Percentiles rank a stretch among this genome's conserved stretches.
phyloP scores from a whole-genome alignment of 2,113 vertebrate species.

The Trogon melanurus region DNA sequence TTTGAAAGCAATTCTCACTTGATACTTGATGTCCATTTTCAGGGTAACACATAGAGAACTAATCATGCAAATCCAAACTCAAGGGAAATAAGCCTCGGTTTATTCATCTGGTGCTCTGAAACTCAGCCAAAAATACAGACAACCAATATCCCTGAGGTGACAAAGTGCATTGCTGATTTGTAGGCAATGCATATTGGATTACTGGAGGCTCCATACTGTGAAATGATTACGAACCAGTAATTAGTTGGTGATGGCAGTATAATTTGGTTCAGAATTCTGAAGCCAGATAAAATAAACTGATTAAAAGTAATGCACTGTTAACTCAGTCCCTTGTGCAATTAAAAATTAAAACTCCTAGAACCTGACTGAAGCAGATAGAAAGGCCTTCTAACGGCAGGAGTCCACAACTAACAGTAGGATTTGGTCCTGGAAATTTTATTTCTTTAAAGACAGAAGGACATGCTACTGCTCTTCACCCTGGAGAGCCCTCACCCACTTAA shows the following conservation, averaged over 20 bases:
- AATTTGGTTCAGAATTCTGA: constrained; percentile 47
- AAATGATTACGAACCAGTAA: constrained; percentile 55
- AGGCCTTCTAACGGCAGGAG: not conserved
- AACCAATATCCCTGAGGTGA: constrained; percentile 2
- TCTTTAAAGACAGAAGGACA: not conserved
- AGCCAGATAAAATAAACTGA: constrained; percentile 15
- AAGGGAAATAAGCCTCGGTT: constrained; percentile 52
- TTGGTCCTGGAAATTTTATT: not conserved
- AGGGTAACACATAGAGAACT: constrained; percentile 1
- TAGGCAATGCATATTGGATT: constrained; percentile 1
- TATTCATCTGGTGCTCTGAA: constrained; percentile 59
- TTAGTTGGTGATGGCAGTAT: constrained; percentile 26
- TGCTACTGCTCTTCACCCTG: not conserved
- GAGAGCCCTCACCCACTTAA: not conserved
- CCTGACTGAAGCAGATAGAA: not conserved
- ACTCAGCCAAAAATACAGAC: constrained; percentile 10
- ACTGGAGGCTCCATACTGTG: constrained; percentile 45
- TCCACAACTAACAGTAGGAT: not conserved
- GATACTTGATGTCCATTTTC: constrained; percentile 38
- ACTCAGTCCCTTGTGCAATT: constrained; percentile 1
- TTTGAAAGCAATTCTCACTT: constrained; percentile 15
- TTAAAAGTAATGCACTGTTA: constrained; percentile 28
- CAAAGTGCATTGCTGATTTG: constrained; percentile 10
- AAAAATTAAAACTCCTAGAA: constrained; percentile 19
- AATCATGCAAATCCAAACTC: constrained; percentile 60